These are phyloP conservation scores for Taenioides sp. DNA, from an alignment of 2,797 vertebrate genomes.

Conservation along the genomic window DNA sequence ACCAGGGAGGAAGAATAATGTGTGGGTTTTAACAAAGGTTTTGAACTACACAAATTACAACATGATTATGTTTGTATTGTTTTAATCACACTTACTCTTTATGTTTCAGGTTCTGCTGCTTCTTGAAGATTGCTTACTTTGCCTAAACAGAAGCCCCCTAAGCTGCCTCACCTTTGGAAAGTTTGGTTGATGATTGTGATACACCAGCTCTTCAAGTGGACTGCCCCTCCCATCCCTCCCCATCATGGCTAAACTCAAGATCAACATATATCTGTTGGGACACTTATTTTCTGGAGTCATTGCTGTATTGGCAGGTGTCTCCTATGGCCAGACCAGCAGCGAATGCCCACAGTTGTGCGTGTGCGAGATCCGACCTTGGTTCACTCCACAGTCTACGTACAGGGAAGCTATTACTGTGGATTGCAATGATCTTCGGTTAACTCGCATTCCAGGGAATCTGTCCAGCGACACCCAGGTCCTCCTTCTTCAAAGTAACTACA, in stretches of 20 bases:
- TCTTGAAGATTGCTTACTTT: constrained; percentile 39
- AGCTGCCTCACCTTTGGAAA: constrained; percentile 45
- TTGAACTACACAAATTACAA: background rate
- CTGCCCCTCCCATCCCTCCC: constrained; percentile 45
- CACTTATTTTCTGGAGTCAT: constrained; percentile 80
- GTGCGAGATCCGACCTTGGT: constrained; percentile 97
- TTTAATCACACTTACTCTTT: constrained; percentile 36
- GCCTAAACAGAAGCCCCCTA: constrained; percentile 43
- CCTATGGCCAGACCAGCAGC: constrained; percentile 51
- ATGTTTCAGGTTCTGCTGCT: constrained; percentile 74
- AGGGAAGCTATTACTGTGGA: constrained; percentile 96
- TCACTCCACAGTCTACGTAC: constrained; percentile 97
- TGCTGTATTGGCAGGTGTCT: constrained; percentile 71
- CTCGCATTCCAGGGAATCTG: constrained; percentile 89
- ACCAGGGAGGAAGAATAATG: background rate
- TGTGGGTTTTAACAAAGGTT: background rate
- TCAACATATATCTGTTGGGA: constrained; percentile 52
- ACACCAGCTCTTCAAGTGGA: constrained; percentile 57
- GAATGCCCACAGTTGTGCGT: constrained; percentile 96
- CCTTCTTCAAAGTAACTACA: constrained; percentile 95
- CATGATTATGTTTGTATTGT: background rate
- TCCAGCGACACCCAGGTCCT: constrained; percentile 95
- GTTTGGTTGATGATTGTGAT: constrained; percentile 72
- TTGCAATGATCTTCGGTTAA: constrained; percentile 95
- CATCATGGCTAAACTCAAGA: constrained; percentile 83